A percentile compares a stretch with the other conserved stretches of the same genome.
phyloP scores from a whole-genome alignment of 1,140 invertebrate genomes.

The Cyclargus thomasi region DNA sequence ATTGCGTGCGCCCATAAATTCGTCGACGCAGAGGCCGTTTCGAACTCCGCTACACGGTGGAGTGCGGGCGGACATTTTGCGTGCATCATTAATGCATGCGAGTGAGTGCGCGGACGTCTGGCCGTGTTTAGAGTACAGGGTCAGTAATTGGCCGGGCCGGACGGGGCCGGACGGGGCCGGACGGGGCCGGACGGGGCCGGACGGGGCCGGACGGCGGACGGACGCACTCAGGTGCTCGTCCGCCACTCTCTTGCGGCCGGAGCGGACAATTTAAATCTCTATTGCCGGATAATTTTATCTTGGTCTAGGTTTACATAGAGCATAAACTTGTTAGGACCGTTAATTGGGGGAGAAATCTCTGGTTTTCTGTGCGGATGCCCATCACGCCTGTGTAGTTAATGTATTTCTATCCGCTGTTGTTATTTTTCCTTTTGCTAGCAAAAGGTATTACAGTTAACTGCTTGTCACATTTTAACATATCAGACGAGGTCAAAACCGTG shows the following conservation, averaged over 20 bases:
- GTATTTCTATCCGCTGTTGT: too few species aligned
- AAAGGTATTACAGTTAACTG: too few species aligned
- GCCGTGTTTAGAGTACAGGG: constrained; percentile 52
- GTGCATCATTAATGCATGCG: constrained; percentile 48
- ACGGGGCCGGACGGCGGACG: constrained; percentile 45
- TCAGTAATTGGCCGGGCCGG: constrained; percentile 60
- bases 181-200: constrained; percentile 55
- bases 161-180: constrained; percentile 55
- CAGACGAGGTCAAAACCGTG: too few species aligned
- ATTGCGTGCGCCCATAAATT: constrained; percentile 25
- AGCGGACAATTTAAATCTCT: constrained; percentile 62
- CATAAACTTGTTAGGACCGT: too few species aligned
- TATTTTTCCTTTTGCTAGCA: too few species aligned
- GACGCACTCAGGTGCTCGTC: constrained; percentile 52
- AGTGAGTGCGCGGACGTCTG: neutral
- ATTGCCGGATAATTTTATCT: constrained; percentile 47
- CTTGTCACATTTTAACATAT: too few species aligned
- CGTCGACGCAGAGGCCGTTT: constrained; percentile 1
- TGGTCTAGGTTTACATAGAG: too few species aligned
- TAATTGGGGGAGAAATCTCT: too few species aligned
- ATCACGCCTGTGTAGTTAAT: too few species aligned
- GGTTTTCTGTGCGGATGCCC: too few species aligned
- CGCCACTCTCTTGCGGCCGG: constrained; percentile 33
- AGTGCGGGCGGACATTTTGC: constrained; percentile 19
- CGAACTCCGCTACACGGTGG: constrained; percentile 5